A percentile compares a stretch with the other conserved stretches of the same genome.
phyloP scores from a whole-genome alignment of 2,888 invertebrate genomes.

The Thera obeliscata region DNA sequence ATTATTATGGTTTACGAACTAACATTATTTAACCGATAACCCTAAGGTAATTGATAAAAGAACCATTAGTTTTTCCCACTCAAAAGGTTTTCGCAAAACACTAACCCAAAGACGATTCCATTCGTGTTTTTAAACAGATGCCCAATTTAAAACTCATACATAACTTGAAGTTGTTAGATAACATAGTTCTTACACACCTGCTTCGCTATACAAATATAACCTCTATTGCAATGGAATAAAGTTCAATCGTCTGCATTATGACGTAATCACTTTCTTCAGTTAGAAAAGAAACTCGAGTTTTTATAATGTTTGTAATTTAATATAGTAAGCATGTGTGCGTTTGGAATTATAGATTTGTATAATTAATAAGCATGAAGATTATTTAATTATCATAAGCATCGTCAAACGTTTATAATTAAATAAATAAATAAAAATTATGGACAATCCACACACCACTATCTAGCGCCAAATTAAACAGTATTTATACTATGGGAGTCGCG shows the following conservation, averaged over 20 bases:
- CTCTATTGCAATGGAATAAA: slow-evolving; percentile 19
- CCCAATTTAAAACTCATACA: slow-evolving; percentile 23
- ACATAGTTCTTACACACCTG: slow-evolving; percentile 1
- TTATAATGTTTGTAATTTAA: slow-evolving; percentile 32
- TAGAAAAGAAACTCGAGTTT: slow-evolving; percentile 33
- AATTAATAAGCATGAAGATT: slow-evolving; percentile 19
- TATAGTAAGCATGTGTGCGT: slow-evolving; percentile 22
- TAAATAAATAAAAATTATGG: no score
- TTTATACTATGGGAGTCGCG: no score
- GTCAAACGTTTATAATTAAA: no score
- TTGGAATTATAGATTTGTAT: slow-evolving; percentile 14
- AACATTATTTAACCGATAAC: no score
- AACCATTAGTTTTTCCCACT: neutral
- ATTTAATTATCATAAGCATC: neutral
- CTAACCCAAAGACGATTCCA: neutral
- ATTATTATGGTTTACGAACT: no score
- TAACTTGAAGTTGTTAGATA: slow-evolving; percentile 28
- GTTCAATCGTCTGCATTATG: slow-evolving; percentile 20
- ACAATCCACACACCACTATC: no score
- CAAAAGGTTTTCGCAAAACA: neutral
- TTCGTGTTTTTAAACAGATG: slow-evolving; percentile 14
- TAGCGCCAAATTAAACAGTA: no score
- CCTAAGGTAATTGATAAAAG: neutral
- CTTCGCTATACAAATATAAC: slow-evolving; percentile 9
- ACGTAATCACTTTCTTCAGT: slow-evolving; percentile 39